These are phyloP conservation scores for Argyra leucocephala DNA, from an alignment of 2,888 invertebrate genomes.

Conservation along the genomic window DNA sequence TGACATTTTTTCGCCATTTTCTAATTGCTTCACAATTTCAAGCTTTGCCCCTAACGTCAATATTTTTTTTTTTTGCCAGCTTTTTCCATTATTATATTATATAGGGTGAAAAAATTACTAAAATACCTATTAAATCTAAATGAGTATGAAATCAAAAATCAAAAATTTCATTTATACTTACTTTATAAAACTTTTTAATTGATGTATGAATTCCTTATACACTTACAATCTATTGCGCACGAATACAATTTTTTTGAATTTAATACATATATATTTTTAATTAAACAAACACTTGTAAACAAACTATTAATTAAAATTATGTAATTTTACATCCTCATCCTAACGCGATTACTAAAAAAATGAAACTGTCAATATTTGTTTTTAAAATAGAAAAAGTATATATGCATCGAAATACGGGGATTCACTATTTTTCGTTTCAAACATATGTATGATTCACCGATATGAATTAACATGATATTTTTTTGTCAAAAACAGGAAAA, in stretches of 20 bases:
- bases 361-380: too few relatives aligned
- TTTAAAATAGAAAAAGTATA: too few relatives aligned
- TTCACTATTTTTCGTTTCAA: too few relatives aligned
- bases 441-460: too few relatives aligned
- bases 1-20: too few relatives aligned
- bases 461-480: too few relatives aligned
- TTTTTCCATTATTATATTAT: background rate
- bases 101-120: conserved; percentile 6
- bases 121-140: conserved; percentile 8
- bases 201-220: background rate
- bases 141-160: background rate
- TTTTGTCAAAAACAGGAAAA: too few relatives aligned
- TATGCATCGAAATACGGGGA: too few relatives aligned
- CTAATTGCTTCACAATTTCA: too few relatives aligned
- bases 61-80: background rate
- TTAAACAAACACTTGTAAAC: background rate
- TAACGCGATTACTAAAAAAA: too few relatives aligned
- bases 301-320: conserved; percentile 2
- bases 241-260: background rate
- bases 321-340: conserved; percentile 8
- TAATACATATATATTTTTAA: conserved; percentile 7
- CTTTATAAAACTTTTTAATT: background rate
- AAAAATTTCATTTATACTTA: conserved; percentile 9
- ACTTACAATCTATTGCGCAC: background rate
- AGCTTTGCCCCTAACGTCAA: conserved; percentile 5